A percentile compares a stretch with the other conserved stretches of the same genome.
These are phyloP conservation scores for Upupa epops DNA, from an alignment of 2,113 vertebrate genomes.

Conservation along the genomic window DNA sequence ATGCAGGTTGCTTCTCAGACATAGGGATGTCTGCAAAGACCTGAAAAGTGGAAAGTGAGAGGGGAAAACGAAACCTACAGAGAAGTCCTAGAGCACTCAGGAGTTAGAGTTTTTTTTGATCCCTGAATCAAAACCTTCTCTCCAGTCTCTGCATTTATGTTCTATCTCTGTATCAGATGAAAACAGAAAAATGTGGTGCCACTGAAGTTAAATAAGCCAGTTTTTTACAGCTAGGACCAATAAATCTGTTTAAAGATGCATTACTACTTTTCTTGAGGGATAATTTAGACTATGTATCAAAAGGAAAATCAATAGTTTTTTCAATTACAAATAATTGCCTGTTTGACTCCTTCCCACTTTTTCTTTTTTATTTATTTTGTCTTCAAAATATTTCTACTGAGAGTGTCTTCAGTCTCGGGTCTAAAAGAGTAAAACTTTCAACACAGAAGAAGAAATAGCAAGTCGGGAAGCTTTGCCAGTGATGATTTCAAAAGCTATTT, in stretches of 20 bases:
- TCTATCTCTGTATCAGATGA: slow-evolving; percentile 51
- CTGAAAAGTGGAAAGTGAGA: neutral
- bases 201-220: slow-evolving; percentile 76
- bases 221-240: slow-evolving; percentile 69
- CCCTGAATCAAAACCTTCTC: neutral
- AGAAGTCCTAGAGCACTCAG: neutral
- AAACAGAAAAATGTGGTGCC: slow-evolving; percentile 73
- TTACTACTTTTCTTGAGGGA: slow-evolving; percentile 82
- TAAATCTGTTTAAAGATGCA: slow-evolving; percentile 85
- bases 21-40: neutral
- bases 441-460: neutral
- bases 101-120: neutral
- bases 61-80: neutral
- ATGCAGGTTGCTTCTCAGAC: neutral
- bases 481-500: neutral
- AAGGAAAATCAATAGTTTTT: slow-evolving; percentile 84
- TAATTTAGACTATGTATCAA: slow-evolving; percentile 86
- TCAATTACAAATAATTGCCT: slow-evolving; percentile 82
- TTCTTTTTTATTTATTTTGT: slow-evolving; percentile 80
- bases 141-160: slow-evolving; percentile 16
- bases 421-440: neutral
- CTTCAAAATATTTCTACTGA: slow-evolving; percentile 67
- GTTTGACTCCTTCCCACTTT: slow-evolving; percentile 73
- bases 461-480: neutral
- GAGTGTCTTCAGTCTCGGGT: slow-evolving; percentile 15